These are phyloP conservation scores for Hepsetus odoe DNA, from an alignment of 2,113 vertebrate species.

Conservation along the genomic window DNA sequence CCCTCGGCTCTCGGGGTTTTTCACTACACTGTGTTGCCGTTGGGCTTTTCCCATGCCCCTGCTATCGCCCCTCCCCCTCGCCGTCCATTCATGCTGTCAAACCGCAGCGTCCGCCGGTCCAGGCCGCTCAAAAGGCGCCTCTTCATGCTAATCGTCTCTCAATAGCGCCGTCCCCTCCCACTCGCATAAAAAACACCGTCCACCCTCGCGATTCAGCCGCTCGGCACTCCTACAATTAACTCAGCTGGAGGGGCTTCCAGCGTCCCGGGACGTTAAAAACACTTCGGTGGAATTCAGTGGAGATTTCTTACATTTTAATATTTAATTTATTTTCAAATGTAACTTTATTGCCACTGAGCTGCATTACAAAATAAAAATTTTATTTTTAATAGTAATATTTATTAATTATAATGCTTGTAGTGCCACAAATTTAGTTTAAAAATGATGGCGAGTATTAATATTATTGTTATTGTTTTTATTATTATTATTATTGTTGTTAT, in stretches of 20 bases:
- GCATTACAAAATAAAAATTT: no score
- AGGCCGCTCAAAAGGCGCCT: conserved; percentile 73
- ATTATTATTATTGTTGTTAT: no score
- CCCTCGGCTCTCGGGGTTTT: conserved; percentile 64
- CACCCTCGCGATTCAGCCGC: not conserved
- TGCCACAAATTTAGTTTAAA: no score
- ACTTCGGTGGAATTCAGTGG: no score
- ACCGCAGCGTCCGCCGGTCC: conserved; percentile 65
- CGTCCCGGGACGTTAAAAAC: no score
- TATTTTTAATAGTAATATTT: no score
- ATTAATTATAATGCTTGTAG: no score
- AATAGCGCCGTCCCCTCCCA: conserved; percentile 79
- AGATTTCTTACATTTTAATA: no score
- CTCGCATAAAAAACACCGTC: conserved; percentile 70
- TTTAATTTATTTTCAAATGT: no score
- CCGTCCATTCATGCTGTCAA: conserved; percentile 77
- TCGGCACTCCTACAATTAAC: not conserved
- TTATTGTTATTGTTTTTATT: no score
- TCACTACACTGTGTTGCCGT: conserved; percentile 60
- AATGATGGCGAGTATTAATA: no score
- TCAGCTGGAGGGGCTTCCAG: not conserved
- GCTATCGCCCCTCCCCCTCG: conserved; percentile 76
- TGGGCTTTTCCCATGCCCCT: conserved; percentile 79
- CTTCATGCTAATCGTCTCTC: conserved; percentile 81
- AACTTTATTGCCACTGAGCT: no score